Percentiles rank a stretch among this genome's conserved stretches.
Conservation (phyloP, 2,113 vertebrate genomes). For the Proteles cristata region DNA sequence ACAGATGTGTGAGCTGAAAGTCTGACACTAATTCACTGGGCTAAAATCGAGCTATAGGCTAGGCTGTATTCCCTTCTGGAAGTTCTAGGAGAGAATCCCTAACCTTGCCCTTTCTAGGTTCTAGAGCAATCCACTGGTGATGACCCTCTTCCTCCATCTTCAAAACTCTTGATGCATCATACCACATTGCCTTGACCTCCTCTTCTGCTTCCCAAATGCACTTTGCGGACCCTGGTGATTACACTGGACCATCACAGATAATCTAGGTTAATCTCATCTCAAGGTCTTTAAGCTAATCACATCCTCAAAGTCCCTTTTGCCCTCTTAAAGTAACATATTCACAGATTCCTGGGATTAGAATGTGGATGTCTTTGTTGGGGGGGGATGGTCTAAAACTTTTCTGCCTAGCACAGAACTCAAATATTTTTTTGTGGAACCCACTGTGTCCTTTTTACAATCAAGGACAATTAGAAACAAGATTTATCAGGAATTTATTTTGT, state of each 20-base stretch:
- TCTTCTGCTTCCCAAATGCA: background rate
- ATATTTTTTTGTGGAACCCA: background rate
- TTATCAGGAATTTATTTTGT: background rate
- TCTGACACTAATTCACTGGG: background rate
- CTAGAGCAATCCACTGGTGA: background rate
- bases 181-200: background rate
- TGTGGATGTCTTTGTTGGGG: background rate
- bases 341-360: background rate
- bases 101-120: background rate
- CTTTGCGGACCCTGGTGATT: background rate
- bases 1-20: background rate
- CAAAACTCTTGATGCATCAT: background rate
- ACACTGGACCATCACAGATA: background rate
- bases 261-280: background rate
- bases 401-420: background rate
- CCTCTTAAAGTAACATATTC: background rate
- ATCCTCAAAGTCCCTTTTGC: background rate
- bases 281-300: background rate
- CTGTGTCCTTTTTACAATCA: conserved; percentile 6
- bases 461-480: conserved; percentile 4
- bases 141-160: background rate
- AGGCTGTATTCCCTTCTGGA: background rate
- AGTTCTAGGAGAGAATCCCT: background rate
- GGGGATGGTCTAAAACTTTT: background rate
- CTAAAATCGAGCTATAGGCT: background rate